Base-by-base conservation (phyloP, 2,888 invertebrate genomes). In the Lasius fuliginosus region DNA sequence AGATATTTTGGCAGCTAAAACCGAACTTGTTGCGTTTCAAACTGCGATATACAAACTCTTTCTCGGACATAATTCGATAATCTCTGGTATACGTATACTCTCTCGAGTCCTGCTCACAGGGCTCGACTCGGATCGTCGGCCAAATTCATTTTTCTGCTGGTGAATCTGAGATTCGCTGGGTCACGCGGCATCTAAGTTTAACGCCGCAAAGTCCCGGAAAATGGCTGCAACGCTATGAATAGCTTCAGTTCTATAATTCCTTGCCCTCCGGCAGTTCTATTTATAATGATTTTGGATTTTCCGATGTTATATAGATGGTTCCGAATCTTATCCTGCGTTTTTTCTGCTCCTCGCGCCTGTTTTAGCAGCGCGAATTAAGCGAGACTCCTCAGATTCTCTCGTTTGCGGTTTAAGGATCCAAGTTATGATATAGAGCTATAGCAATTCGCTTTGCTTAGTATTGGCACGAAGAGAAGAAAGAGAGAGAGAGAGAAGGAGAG, bases 171-270 rank as follows among this genome's bases (percentile, higher is more conserved):
- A 86, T 87, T 88, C 88, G 85, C 85, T 56, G 64, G 84, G 90
- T 89, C 91, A 90, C 83, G 81, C 89, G 86, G 84, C 79, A 89
- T 91, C 92, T 93, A 93, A 93, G 92, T 93, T 92, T 93, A 93
- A 93, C 91, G 77, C 92, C 90, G 87, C 88, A 73, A 86, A 92
- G 92, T 92, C 93, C 92, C 92, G 92, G 93, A 94, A 94, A 94
- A 94, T 92, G 91, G 92, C 92, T 91, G 92, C 90, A 86, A 87
- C 82, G 90, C 93, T 94, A 93, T 93, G 90, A 93, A 94, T 94
- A 94, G 94, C 73, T 75, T 83, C 85, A 74, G 76, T 82, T 84
- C 69, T 68, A 65, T 92, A 91, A 91, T 91, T 91, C 86, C 76
- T 86, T 91, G 90, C 90, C 91, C 92, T 91, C 90, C 69, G 81